phyloP scores from a whole-genome alignment of 2,113 vertebrate species.

The Macquaria australasica region DNA sequence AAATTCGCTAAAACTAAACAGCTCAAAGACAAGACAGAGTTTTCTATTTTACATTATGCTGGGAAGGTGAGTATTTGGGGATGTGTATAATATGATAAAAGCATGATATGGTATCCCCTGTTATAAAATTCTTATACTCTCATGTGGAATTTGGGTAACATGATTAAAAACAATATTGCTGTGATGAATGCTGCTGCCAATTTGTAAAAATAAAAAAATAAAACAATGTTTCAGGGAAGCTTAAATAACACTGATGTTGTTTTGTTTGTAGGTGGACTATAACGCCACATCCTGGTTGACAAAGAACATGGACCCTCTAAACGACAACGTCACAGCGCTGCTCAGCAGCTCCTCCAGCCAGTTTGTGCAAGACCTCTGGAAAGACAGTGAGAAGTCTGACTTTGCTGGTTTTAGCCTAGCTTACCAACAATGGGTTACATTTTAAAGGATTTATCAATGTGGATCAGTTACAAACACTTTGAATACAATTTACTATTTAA shows the following conservation, averaged over 20 bases:
- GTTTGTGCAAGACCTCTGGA: slow-evolving; percentile 96
- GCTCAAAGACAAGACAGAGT: slow-evolving; percentile 96
- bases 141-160: not conserved
- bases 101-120: not conserved
- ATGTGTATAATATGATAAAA: not conserved
- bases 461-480: not conserved
- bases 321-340: slow-evolving; percentile 93
- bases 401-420: no score
- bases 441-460: not conserved
- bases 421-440: not conserved
- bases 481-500: not conserved
- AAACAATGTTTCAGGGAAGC: not conserved
- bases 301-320: slow-evolving; percentile 98
- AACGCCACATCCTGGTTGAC: slow-evolving; percentile 94
- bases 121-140: not conserved
- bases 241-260: slow-evolving; percentile 2
- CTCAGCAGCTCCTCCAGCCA: slow-evolving; percentile 93
- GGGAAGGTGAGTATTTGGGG: slow-evolving; percentile 86
- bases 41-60: slow-evolving; percentile 94
- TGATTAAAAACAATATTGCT: not conserved
- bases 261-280: slow-evolving; percentile 90
- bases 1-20: slow-evolving; percentile 97
- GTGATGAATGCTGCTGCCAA: not conserved
- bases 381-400: slow-evolving; percentile 88
- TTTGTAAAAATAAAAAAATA: not conserved